Percentiles rank a stretch among this genome's conserved stretches.
phyloP scores from a whole-genome alignment of 2,888 invertebrate species.

The Latheticus oryzae region DNA sequence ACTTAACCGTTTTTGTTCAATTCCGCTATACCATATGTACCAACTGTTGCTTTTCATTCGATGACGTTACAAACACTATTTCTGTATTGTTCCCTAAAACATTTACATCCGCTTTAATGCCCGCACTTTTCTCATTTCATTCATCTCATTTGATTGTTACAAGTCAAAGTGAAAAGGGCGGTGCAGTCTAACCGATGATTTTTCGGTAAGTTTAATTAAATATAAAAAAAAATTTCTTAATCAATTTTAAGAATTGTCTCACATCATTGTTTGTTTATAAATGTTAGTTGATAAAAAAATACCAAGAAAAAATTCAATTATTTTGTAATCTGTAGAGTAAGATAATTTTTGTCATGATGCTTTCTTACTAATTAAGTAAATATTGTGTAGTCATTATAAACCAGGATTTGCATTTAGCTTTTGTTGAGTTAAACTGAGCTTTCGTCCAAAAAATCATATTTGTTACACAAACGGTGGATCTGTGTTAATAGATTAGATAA shows the following conservation, averaged over 20 bases:
- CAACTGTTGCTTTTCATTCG: constrained; percentile 25
- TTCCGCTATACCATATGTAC: constrained; percentile 17
- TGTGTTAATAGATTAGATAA: constrained; percentile 51
- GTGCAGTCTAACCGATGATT: constrained; percentile 17
- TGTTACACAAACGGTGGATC: constrained; percentile 40
- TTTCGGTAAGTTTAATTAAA: constrained; percentile 24
- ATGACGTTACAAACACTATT: constrained; percentile 20
- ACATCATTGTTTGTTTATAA: no score
- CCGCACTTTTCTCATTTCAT: constrained; percentile 26
- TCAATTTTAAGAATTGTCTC: constrained; percentile 7
- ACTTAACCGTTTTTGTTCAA: constrained; percentile 27
- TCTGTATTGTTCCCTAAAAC: constrained; percentile 33
- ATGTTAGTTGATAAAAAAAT: constrained; percentile 17
- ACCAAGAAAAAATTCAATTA: constrained; percentile 14
- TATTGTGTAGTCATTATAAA: no score
- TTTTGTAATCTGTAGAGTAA: no score
- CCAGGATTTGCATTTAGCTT: no score
- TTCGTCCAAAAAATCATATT: no score
- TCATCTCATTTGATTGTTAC: constrained; percentile 14
- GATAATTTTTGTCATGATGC: no score
- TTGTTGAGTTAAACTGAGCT: no score
- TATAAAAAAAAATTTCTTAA: neutral
- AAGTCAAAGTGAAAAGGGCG: constrained; percentile 1
- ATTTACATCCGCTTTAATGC: constrained; percentile 21
- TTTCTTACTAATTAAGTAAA: no score